phyloP scores from a whole-genome alignment of 2,797 vertebrate genomes.

The Acipenser oxyrinchus region DNA sequence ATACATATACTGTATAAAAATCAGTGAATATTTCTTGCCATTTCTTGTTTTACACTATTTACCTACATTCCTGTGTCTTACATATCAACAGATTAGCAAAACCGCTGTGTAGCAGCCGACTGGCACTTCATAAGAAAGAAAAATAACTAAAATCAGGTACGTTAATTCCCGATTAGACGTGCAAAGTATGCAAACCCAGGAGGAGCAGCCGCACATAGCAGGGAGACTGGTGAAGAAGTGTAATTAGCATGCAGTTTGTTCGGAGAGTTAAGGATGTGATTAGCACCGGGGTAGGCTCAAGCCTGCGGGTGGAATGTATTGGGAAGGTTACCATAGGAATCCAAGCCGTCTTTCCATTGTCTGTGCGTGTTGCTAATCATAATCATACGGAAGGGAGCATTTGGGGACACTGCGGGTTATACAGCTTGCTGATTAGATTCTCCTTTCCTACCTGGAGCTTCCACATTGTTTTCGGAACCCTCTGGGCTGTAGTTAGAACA shows the following conservation, averaged over 20 bases:
- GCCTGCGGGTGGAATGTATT: conserved; percentile 62
- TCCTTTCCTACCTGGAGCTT: conserved; percentile 16
- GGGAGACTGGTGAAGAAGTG: conserved; percentile 52
- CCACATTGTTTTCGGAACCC: neutral
- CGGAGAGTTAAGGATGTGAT: conserved; percentile 83
- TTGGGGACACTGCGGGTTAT: conserved; percentile 63
- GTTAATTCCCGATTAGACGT: conserved; percentile 39
- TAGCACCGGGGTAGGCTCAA: conserved; percentile 58
- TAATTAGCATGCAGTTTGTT: conserved; percentile 75
- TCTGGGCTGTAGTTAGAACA: neutral
- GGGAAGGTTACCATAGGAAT: conserved; percentile 73
- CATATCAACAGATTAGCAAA: too few relatives aligned
- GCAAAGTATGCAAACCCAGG: conserved; percentile 23
- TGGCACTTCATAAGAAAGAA: too few relatives aligned
- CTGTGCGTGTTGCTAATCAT: conserved; percentile 74
- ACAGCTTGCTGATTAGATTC: conserved; percentile 50
- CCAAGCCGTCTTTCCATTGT: conserved; percentile 66
- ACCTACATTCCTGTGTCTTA: too few relatives aligned
- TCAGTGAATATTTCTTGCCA: too few relatives aligned
- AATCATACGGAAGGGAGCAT: conserved; percentile 93
- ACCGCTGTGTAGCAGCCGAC: too few relatives aligned
- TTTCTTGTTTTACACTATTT: too few relatives aligned
- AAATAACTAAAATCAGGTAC: too few relatives aligned
- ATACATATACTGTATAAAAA: too few relatives aligned
- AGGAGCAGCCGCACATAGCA: neutral